A percentile compares a stretch with the other conserved stretches of the same genome.
Conservation (phyloP, 1,140 invertebrate species). For the Muscidifurax raptorellus region DNA sequence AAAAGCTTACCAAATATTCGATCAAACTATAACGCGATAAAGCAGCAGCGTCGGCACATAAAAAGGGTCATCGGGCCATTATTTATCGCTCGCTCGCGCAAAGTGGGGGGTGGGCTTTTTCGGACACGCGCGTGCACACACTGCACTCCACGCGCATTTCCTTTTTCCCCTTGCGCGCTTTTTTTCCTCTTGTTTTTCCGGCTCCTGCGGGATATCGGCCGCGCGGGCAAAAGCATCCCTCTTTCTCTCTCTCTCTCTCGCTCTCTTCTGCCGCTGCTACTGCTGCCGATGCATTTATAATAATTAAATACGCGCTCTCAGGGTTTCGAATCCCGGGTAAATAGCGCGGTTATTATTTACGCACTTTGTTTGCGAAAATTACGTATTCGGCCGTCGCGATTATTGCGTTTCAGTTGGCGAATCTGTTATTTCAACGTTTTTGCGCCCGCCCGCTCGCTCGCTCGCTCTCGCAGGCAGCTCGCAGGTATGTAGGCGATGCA, state of each 20-base stretch:
- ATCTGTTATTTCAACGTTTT: slow-evolving; percentile 74
- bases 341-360: slow-evolving; percentile 75
- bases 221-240: background rate
- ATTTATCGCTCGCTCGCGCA: slow-evolving; percentile 51
- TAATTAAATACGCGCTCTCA: slow-evolving; percentile 65
- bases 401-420: slow-evolving; percentile 73
- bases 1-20: slow-evolving; percentile 53
- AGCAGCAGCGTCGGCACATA: slow-evolving; percentile 35
- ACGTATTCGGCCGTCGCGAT: slow-evolving; percentile 73
- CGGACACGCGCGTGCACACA: background rate
- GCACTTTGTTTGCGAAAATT: slow-evolving; percentile 76
- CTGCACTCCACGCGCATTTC: slow-evolving; percentile 17
- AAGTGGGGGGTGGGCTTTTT: background rate
- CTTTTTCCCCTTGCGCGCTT: slow-evolving; percentile 8
- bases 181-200: slow-evolving; percentile 8
- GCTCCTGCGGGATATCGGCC: slow-evolving; percentile 30
- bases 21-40: slow-evolving; percentile 53
- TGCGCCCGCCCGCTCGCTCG: slow-evolving; percentile 51
- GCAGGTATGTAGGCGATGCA: slow-evolving; percentile 60
- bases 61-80: slow-evolving; percentile 52
- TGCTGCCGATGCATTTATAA: slow-evolving; percentile 58
- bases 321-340: slow-evolving; percentile 59
- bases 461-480: too few relatives aligned
- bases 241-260: background rate
- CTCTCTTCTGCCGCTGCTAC: slow-evolving; percentile 24